Conservation (phyloP, 2,113 vertebrate genomes). For the Chrysochloris asiatica region DNA sequence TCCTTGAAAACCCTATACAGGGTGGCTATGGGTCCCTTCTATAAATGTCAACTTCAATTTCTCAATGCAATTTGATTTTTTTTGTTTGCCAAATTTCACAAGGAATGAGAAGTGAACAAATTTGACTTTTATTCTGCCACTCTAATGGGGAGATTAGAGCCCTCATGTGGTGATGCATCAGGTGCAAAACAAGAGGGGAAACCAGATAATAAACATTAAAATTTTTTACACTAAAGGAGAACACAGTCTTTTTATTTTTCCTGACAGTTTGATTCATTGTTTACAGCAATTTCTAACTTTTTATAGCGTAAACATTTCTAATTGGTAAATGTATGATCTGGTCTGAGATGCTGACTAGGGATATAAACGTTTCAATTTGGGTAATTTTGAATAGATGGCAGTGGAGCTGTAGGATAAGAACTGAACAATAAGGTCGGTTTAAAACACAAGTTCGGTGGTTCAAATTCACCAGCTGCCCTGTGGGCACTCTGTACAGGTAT, state of each 20-base stretch:
- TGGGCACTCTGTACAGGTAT: too few species aligned
- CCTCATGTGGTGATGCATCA: neutral
- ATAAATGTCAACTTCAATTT: neutral
- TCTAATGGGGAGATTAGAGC: neutral
- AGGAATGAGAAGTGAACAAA: neutral
- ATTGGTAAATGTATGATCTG: constrained; percentile 69
- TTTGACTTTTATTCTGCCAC: neutral
- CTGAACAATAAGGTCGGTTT: too few species aligned
- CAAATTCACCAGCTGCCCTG: too few species aligned
- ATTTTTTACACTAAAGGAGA: constrained; percentile 38
- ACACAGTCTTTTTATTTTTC: neutral
- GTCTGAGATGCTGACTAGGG: constrained; percentile 57
- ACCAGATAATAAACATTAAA: neutral
- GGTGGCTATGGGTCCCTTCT: too few species aligned
- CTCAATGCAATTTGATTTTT: neutral
- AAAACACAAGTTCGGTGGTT: too few species aligned
- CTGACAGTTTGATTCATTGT: constrained; percentile 46
- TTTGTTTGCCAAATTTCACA: neutral
- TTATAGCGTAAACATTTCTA: constrained; percentile 69
- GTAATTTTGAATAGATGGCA: constrained; percentile 54
- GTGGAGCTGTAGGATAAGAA: too few species aligned
- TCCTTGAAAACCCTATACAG: too few species aligned
- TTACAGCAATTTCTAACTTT: constrained; percentile 58
- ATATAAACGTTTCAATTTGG: constrained; percentile 50
- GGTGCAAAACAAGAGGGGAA: neutral